A percentile compares a stretch with the other conserved stretches of the same genome.
Conservation (phyloP, 2,113 vertebrate genomes). For the Varanus komodoensis region DNA sequence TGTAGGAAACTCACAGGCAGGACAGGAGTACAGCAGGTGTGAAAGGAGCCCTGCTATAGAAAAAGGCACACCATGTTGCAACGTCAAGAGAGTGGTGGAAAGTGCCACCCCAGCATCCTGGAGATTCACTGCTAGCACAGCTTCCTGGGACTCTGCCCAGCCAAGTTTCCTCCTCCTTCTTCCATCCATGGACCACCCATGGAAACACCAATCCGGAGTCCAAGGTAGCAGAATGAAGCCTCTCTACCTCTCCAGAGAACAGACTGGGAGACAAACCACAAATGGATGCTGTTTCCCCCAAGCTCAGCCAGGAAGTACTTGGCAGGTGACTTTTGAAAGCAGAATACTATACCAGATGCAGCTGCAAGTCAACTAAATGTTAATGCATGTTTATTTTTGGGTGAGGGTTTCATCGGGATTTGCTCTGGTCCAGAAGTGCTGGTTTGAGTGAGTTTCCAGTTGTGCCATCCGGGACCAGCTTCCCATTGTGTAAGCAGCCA, state of each 20-base stretch:
- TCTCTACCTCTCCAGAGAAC: neutral
- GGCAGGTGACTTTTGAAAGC: neutral
- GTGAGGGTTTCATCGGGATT: neutral
- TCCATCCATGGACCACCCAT: neutral
- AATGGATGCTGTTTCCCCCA: neutral
- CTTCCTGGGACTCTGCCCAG: neutral
- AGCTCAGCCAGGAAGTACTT: neutral
- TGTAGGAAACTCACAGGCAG: too few species aligned
- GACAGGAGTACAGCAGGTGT: too few species aligned
- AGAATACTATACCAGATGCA: neutral
- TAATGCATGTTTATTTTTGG: neutral
- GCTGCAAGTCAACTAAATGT: neutral
- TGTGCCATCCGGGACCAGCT: too few species aligned
- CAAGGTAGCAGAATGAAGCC: neutral
- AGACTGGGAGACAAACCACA: neutral
- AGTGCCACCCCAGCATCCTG: neutral
- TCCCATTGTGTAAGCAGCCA: too few species aligned
- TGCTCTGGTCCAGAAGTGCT: too few species aligned
- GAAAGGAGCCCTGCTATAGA: neutral
- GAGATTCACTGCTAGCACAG: neutral
- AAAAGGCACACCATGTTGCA: neutral
- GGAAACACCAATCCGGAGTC: neutral
- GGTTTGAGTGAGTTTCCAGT: too few species aligned
- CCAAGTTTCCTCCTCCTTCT: neutral
- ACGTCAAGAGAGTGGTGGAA: neutral